These are phyloP conservation scores for Caenorhabditis uteleia DNA, from an alignment of 2,888 invertebrate genomes.

Conservation along the genomic window DNA sequence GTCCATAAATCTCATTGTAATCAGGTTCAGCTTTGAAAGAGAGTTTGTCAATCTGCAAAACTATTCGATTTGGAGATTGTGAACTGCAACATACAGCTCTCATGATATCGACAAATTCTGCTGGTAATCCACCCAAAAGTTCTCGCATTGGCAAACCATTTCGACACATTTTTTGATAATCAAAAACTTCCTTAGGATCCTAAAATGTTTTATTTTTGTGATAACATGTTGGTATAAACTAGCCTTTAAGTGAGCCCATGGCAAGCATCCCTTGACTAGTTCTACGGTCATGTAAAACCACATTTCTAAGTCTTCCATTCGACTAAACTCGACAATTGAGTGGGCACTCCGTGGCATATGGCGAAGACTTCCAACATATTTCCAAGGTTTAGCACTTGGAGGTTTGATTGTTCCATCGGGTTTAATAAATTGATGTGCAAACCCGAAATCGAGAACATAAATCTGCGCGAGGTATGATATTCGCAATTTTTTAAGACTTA, in stretches of 20 bases:
- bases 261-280: constrained; percentile 46
- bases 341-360: constrained; percentile 44
- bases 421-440: constrained; percentile 41
- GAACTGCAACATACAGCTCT: constrained; percentile 10
- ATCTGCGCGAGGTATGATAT: constrained; percentile 16
- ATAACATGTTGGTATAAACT: background rate
- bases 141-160: constrained; percentile 43
- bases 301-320: constrained; percentile 52
- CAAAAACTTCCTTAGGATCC: constrained; percentile 45
- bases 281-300: constrained; percentile 53
- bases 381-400: constrained; percentile 44
- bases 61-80: background rate
- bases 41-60: constrained; percentile 40
- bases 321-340: constrained; percentile 34
- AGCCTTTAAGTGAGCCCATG: constrained; percentile 46
- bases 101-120: constrained; percentile 46
- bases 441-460: constrained; percentile 50
- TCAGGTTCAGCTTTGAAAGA: constrained; percentile 47
- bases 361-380: constrained; percentile 42
- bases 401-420: constrained; percentile 42
- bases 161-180: constrained; percentile 40
- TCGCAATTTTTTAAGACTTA: background rate
- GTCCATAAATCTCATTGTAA: constrained; percentile 42
- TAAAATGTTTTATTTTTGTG: constrained; percentile 4
- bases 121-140: constrained; percentile 46